phyloP scores from a whole-genome alignment of 2,888 invertebrate genomes.

The Xiphydria camelus region DNA sequence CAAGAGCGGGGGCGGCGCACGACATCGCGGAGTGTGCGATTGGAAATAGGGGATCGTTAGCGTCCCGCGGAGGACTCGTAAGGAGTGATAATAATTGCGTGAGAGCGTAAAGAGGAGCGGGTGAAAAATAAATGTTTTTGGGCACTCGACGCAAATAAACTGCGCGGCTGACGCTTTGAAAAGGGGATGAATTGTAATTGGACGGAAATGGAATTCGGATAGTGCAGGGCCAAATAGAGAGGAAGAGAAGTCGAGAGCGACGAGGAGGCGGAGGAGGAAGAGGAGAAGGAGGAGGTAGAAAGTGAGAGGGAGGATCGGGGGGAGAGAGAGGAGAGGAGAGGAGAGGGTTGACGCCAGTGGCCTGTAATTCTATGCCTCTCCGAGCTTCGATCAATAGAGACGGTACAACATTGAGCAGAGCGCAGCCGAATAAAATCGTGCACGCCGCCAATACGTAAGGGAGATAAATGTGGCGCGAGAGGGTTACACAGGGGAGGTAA shows the following conservation, averaged over 20 bases:
- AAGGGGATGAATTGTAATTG: constrained; percentile 50
- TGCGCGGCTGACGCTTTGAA: constrained; percentile 42
- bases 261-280: constrained; percentile 6
- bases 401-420: constrained; percentile 47
- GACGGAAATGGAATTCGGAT: constrained; percentile 51
- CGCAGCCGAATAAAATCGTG: constrained; percentile 46
- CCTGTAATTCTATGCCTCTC: constrained; percentile 53
- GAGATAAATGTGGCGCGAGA: too few relatives aligned
- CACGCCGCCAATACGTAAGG: too few relatives aligned
- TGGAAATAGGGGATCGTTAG: not conserved
- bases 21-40: constrained; percentile 2
- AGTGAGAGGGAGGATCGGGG: constrained; percentile 6
- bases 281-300: not conserved
- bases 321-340: constrained; percentile 27
- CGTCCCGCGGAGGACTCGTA: not conserved
- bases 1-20: constrained; percentile 5
- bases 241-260: constrained; percentile 10
- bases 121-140: constrained; percentile 35
- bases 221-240: constrained; percentile 34
- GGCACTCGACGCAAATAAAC: constrained; percentile 32
- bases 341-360: constrained; percentile 48
- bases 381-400: constrained; percentile 53
- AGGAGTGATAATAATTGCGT: too few relatives aligned
- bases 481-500: too few relatives aligned
- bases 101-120: constrained; percentile 8